Evolutionary conservation across 2,797 vertebrate genomes (phyloP), one percentile per base, ranked within the genome.

Genomic region (Sebastes diploproa): DNA sequence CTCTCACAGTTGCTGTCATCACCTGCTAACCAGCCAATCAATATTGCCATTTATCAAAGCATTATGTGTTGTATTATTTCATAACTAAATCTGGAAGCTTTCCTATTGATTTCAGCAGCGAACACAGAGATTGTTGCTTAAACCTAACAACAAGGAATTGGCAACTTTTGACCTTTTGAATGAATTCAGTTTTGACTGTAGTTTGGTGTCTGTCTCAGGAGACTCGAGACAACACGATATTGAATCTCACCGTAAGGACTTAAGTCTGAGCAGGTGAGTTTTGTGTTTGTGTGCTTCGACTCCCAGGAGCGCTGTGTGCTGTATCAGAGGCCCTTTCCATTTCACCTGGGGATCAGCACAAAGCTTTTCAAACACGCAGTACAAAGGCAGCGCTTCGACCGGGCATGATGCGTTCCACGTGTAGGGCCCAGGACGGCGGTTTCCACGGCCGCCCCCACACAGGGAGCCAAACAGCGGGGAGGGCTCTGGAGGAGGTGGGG

Each of bases 311-410:
- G 1, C 42, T 10, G 63, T 63, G 73, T 27, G 76, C 65, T 34
- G 55, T 54, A n/a, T 62, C 81, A 25, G 80, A 77, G 86, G 78
- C 69, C 86, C 67, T 66, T 66, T 81, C 77, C 55, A 75, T 66
- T 91, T 74, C 83, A 87, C 83, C 90, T 93, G 94, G 92, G 86
- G 94, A 96, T 96, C 95, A 95, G 95, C 88, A 94, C 94, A 71
- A 96, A 95, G 95, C 91, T 90, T 94, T 90, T 91, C 91, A 91
- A 94, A 92, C 90, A 92, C 58, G 54, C 72, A 87, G 89, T 94
- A 95, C 94, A 95, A 94, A 93, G 93, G 85, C 71, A 63, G 89
- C 55, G 27, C 88, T 89, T 93, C 90, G 82, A 80, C 77, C 55
- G 36, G 64, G 81, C 76, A 82, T 95, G 94, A 95, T 96, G 87